Evolutionary conservation across 2,113 vertebrate genomes (phyloP).

Genomic region (Seriola aureovittata): DNA sequence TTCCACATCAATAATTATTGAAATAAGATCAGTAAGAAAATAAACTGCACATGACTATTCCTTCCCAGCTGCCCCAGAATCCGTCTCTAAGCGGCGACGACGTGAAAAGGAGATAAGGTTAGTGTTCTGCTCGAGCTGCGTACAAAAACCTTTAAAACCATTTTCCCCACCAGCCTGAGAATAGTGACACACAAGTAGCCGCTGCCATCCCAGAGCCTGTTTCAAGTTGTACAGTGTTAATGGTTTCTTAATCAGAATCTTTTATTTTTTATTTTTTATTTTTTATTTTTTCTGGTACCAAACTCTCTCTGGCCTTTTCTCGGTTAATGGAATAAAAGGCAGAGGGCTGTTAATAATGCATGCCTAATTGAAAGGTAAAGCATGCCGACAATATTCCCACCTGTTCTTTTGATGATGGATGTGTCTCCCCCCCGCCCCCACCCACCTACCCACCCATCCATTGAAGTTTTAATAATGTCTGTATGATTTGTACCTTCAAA

Average conservation of each 20-base stretch:
- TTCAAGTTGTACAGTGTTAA: conserved; percentile 56
- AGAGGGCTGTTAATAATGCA: conserved; percentile 63
- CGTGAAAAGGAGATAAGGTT: conserved; percentile 36
- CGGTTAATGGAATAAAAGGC: conserved; percentile 62
- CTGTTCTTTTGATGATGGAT: conserved; percentile 73
- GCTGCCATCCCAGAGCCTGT: conserved; percentile 22
- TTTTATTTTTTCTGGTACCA: background rate
- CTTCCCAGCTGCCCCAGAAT: background rate
- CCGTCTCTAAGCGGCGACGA: conserved; percentile 22
- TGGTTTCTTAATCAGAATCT: conserved; percentile 66
- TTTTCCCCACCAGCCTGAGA: conserved; percentile 18
- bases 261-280: conserved; percentile 32
- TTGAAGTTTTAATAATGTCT: conserved; percentile 67
- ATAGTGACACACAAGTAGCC: conserved; percentile 27
- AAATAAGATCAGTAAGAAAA: conserved; percentile 63
- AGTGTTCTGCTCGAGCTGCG: conserved; percentile 41
- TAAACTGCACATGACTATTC: conserved; percentile 56
- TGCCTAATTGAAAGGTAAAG: conserved; percentile 67
- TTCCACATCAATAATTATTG: conserved; percentile 60
- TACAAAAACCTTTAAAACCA: conserved; percentile 2
- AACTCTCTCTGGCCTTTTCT: conserved; percentile 45
- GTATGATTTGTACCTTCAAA: conserved; percentile 68
- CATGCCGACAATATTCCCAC: conserved; percentile 50
- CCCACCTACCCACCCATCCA: background rate
- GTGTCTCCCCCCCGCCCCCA: conserved; percentile 26